Percentiles rank a stretch among this genome's conserved stretches.
Evolutionary conservation across 1,140 invertebrate species (phyloP).

Genomic region (Druon quercuslanigerum): DNA sequence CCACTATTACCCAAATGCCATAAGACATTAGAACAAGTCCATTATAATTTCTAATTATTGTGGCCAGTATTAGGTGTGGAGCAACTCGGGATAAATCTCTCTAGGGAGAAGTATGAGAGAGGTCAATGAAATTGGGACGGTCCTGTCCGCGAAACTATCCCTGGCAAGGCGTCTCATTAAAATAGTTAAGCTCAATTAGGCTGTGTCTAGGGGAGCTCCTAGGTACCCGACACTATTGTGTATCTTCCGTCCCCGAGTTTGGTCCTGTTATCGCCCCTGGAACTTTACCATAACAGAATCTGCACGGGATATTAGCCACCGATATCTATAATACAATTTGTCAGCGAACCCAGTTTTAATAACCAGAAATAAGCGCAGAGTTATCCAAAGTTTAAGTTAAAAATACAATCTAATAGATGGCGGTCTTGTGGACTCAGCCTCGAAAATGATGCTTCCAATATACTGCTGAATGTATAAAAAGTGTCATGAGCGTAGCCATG

Average conservation of each 20-base stretch:
- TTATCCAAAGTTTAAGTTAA: no score
- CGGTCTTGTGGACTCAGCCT: no score
- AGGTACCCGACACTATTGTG: conserved; percentile 53
- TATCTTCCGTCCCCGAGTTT: conserved; percentile 36
- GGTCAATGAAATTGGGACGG: conserved; percentile 42
- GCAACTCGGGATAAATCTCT: not conserved
- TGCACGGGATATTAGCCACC: conserved; percentile 39
- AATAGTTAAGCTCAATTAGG: conserved; percentile 63
- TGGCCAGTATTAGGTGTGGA: not conserved
- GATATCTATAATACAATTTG: not conserved
- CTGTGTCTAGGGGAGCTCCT: conserved; percentile 48
- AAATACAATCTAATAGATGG: no score
- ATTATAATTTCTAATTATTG: conserved; percentile 16
- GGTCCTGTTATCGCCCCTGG: conserved; percentile 48
- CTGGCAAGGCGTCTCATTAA: conserved; percentile 56
- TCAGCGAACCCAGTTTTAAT: no score
- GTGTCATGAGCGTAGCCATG: no score
- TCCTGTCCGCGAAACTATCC: conserved; percentile 48
- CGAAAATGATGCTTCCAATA: no score
- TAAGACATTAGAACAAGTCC: not conserved
- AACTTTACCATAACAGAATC: conserved; percentile 52
- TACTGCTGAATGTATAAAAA: no score
- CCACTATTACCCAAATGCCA: not conserved
- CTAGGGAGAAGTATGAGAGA: not conserved
- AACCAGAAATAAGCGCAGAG: no score